Conservation (phyloP, 2,797 vertebrate genomes). For the Coranthus polyacanthus region DNA sequence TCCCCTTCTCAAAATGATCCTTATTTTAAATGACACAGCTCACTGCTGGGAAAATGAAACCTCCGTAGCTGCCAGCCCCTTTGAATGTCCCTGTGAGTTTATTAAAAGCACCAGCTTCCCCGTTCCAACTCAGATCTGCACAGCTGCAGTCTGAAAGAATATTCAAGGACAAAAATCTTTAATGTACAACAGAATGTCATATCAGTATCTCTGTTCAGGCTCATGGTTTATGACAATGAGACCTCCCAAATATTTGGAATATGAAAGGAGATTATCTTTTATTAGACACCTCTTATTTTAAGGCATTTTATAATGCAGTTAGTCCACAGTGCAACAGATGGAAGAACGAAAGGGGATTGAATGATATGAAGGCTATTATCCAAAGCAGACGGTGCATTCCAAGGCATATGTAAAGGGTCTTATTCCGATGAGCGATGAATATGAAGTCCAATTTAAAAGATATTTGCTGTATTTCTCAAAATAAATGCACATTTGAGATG, state of each 20-base stretch:
- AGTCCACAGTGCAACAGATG: slow-evolving; percentile 5
- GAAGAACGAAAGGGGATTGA: slow-evolving; percentile 34
- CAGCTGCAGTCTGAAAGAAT: slow-evolving; percentile 78
- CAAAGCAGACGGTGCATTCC: slow-evolving; percentile 54
- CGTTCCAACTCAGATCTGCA: slow-evolving; percentile 72
- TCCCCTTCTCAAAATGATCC: slow-evolving; percentile 77
- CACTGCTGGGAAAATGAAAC: slow-evolving; percentile 83
- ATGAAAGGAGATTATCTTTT: slow-evolving; percentile 58
- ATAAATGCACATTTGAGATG: slow-evolving; percentile 74
- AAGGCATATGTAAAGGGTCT: slow-evolving; percentile 47
- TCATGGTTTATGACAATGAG: slow-evolving; percentile 63
- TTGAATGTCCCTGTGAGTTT: slow-evolving; percentile 82
- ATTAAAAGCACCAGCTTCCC: slow-evolving; percentile 84
- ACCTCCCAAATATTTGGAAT: slow-evolving; percentile 69
- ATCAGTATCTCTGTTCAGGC: slow-evolving; percentile 71
- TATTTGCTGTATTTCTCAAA: slow-evolving; percentile 63
- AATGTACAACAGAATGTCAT: slow-evolving; percentile 73
- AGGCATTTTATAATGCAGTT: slow-evolving; percentile 48
- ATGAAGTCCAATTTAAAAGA: slow-evolving; percentile 56
- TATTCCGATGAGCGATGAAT: slow-evolving; percentile 40
- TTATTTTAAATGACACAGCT: slow-evolving; percentile 82
- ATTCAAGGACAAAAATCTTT: slow-evolving; percentile 82
- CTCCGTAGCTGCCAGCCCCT: slow-evolving; percentile 80
- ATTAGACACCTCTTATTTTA: slow-evolving; percentile 51
- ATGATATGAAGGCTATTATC: slow-evolving; percentile 55